A percentile compares a stretch with the other conserved stretches of the same genome.
Evolutionary conservation across 2,113 vertebrate genomes (phyloP).

Genomic region (Eira barbara): DNA sequence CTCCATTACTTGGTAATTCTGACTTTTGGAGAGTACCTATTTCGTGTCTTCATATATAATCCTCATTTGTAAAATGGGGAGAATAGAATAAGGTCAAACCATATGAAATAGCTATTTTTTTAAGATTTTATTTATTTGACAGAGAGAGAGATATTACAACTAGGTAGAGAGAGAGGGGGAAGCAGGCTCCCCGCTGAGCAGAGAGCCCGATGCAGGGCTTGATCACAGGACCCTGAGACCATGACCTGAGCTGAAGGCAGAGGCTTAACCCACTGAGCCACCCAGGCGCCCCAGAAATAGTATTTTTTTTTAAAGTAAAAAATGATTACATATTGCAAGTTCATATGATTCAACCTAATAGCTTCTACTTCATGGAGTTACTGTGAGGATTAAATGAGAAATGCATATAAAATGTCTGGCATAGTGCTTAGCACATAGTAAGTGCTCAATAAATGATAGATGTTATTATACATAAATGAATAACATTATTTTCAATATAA

Average conservation of each 20-base stretch:
- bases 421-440: background rate
- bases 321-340: background rate
- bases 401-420: background rate
- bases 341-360: background rate
- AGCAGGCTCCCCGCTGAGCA: no score
- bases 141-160: no score
- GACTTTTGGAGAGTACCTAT: background rate
- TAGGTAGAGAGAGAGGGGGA: no score
- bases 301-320: background rate
- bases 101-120: background rate
- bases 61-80: background rate
- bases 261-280: no score
- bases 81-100: background rate
- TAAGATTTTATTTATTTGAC: background rate
- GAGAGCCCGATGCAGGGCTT: no score
- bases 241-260: no score
- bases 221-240: no score
- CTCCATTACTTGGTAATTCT: background rate
- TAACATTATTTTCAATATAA: background rate
- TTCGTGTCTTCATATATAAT: background rate
- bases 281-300: no score
- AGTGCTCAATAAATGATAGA: background rate
- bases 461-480: background rate
- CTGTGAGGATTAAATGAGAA: background rate
- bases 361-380: background rate